Conservation (phyloP, 2,113 vertebrate genomes). For the Carettochelys insculpta region DNA sequence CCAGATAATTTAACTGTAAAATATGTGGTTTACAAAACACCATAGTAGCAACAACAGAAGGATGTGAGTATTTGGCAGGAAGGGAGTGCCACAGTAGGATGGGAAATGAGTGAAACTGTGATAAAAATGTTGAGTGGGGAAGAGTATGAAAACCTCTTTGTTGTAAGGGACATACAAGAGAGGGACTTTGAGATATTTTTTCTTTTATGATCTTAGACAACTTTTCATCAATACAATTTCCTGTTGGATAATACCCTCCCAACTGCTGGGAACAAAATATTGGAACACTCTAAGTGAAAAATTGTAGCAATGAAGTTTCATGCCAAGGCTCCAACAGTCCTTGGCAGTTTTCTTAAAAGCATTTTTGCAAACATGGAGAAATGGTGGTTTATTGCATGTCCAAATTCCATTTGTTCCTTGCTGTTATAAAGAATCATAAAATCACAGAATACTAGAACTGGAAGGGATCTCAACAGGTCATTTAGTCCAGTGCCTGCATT, state of each 20-base stretch:
- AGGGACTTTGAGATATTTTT: accelerated
- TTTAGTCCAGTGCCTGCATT: too few species aligned
- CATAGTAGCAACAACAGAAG: background rate
- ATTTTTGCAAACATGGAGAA: background rate
- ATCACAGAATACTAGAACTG: too few species aligned
- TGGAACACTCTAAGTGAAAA: accelerated
- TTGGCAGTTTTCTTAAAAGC: background rate
- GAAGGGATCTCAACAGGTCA: too few species aligned
- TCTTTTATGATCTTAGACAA: background rate
- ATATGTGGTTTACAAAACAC: background rate
- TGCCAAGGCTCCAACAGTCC: background rate
- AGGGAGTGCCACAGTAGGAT: background rate
- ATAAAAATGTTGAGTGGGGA: background rate
- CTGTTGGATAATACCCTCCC: background rate
- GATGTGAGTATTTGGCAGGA: background rate
- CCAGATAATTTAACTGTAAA: background rate
- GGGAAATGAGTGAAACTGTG: background rate
- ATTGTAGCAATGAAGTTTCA: accelerated
- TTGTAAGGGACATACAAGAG: background rate
- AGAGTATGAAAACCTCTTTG: background rate
- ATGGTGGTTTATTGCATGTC: background rate
- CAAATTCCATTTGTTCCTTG: accelerated
- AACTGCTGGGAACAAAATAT: background rate
- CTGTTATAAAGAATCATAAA: background rate
- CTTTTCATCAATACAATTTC: background rate